Evolutionary conservation across 2,888 invertebrate species (phyloP).

Genomic region (Epirrita christyi): DNA sequence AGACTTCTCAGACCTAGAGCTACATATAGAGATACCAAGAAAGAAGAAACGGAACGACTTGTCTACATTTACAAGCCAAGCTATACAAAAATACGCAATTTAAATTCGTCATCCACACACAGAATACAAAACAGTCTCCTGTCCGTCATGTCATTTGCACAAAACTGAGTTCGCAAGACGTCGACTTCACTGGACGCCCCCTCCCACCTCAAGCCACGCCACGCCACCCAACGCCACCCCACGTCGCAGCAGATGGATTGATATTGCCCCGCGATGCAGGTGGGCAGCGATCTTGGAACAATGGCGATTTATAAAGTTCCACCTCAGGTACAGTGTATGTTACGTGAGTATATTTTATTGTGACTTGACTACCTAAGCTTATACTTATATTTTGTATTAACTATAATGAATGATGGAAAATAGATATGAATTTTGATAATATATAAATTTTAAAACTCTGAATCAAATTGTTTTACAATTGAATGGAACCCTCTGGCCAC

Average conservation of each 20-base stretch:
- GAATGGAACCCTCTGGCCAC: no score
- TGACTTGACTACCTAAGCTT: conserved; percentile 14
- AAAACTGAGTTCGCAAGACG: conserved; percentile 79
- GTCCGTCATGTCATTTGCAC: conserved; percentile 74
- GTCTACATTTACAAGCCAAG: no score
- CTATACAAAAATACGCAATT: neutral
- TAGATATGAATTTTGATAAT: no score
- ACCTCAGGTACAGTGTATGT: conserved; percentile 25
- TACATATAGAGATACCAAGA: no score
- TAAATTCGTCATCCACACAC: neutral
- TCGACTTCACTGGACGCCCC: conserved; percentile 55
- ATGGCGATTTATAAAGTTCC: conserved; percentile 60
- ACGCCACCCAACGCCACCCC: conserved; percentile 40
- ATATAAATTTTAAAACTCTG: no score
- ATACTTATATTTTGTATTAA: neutral
- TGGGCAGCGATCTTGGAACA: conserved; percentile 73
- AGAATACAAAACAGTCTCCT: conserved; percentile 15
- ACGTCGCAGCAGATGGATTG: conserved; percentile 73
- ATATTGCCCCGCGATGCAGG: conserved; percentile 76
- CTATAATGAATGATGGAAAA: no score
- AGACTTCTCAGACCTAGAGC: no score
- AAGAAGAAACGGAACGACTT: no score
- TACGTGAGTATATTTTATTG: conserved; percentile 17
- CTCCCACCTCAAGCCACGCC: conserved; percentile 40
- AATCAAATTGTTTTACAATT: no score